These are phyloP conservation scores for Macroramphosus scolopax DNA, from an alignment of 2,797 vertebrate genomes.

Conservation along the genomic window DNA sequence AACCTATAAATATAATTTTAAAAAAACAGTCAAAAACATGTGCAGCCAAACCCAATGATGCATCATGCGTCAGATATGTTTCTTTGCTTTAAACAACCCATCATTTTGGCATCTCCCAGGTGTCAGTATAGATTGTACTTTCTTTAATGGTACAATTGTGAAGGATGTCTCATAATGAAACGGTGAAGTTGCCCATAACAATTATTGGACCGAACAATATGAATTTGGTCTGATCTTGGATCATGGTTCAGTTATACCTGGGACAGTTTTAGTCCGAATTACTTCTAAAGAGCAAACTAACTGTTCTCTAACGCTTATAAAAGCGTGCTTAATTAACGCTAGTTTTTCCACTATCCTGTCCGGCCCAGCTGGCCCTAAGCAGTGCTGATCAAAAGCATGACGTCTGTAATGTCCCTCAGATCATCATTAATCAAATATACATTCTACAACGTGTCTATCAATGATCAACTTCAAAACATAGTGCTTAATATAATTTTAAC, in stretches of 20 bases:
- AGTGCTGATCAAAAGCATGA: slow-evolving; percentile 72
- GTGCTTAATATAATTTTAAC: slow-evolving; percentile 58
- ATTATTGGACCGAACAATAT: slow-evolving; percentile 22
- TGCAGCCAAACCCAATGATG: no score
- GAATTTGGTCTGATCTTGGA: slow-evolving; percentile 56
- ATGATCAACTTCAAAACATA: slow-evolving; percentile 61
- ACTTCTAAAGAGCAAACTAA: slow-evolving; percentile 52
- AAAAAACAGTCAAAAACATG: no score
- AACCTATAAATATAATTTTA: no score
- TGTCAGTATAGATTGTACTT: no score
- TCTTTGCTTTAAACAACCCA: no score
- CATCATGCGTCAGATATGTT: no score
- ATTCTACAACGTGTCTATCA: slow-evolving; percentile 63
- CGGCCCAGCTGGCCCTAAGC: slow-evolving; percentile 64
- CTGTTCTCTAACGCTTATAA: slow-evolving; percentile 44
- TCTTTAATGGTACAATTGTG: no score
- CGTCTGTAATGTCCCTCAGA: slow-evolving; percentile 54
- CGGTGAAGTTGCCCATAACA: slow-evolving; percentile 63
- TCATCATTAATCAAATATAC: slow-evolving; percentile 61
- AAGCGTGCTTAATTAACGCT: slow-evolving; percentile 59
- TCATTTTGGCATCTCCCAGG: no score
- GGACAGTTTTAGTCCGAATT: slow-evolving; percentile 34
- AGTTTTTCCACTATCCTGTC: slow-evolving; percentile 50
- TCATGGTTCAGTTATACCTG: slow-evolving; percentile 57
- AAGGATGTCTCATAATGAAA: slow-evolving; percentile 40